Evolutionary conservation across 2,113 vertebrate species (phyloP).

Genomic region (Seriola aureovittata): DNA sequence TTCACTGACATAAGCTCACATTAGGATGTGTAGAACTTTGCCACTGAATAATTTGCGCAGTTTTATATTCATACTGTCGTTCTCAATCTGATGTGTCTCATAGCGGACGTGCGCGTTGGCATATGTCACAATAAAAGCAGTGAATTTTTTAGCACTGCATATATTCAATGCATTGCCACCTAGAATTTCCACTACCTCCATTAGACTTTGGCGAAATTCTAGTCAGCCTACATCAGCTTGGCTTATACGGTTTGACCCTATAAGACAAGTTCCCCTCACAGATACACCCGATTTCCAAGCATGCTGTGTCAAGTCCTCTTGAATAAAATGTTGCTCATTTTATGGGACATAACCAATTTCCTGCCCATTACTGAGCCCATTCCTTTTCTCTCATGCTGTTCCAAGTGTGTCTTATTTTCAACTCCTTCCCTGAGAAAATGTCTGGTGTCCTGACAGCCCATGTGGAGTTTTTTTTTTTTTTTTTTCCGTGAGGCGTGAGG

Average conservation of each 20-base stretch:
- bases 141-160: not conserved
- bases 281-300: not conserved
- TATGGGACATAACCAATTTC: constrained; percentile 26
- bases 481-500: constrained; percentile 4
- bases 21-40: constrained; percentile 36
- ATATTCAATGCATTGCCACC: not conserved
- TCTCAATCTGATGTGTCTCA: constrained; percentile 26
- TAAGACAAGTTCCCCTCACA: constrained; percentile 8
- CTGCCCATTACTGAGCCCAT: constrained; percentile 34
- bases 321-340: constrained; percentile 52
- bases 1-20: not conserved
- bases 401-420: constrained; percentile 41
- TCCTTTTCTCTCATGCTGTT: constrained; percentile 41
- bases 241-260: not conserved
- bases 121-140: constrained; percentile 44
- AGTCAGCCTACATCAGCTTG: not conserved
- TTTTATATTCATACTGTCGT: constrained; percentile 17
- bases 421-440: constrained; percentile 24
- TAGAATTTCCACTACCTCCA: constrained; percentile 10
- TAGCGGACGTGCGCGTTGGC: constrained; percentile 28
- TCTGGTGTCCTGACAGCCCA: constrained; percentile 43
- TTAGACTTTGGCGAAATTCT: constrained; percentile 4
- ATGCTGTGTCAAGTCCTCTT: constrained; percentile 17
- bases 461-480: not conserved
- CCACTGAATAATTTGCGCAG: constrained; percentile 38